A percentile compares a stretch with the other conserved stretches of the same genome.
Evolutionary conservation across 2,888 invertebrate genomes (phyloP).

Genomic region (Andrena bicolor): DNA sequence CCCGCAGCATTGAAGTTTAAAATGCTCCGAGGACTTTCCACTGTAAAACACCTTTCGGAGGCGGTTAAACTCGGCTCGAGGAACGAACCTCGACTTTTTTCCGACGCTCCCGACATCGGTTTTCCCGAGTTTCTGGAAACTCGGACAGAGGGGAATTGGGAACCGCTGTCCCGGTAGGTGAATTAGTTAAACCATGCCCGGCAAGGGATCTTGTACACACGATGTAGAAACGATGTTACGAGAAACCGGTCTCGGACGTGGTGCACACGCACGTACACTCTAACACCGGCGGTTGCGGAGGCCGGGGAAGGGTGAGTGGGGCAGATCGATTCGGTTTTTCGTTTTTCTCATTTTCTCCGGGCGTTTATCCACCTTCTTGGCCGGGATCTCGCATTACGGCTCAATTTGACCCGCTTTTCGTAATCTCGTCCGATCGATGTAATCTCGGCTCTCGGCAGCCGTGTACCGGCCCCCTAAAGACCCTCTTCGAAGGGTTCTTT

Average conservation of each 20-base stretch:
- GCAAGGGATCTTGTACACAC: conserved; percentile 77
- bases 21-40: background rate
- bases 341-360: conserved; percentile 72
- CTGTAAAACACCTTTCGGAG: background rate
- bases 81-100: background rate
- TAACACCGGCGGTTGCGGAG: background rate
- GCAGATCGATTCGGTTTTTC: conserved; percentile 50
- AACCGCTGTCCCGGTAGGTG: conserved; percentile 64
- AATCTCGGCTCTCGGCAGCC: conserved; percentile 70
- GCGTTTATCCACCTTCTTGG: conserved; percentile 67
- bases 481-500: conserved; percentile 58
- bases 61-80: too few species aligned
- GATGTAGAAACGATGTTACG: conserved; percentile 79
- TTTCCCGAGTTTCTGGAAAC: background rate
- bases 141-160: conserved; percentile 40
- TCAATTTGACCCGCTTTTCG: conserved; percentile 75
- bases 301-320: conserved; percentile 19
- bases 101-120: background rate
- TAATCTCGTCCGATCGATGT: conserved; percentile 75
- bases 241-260: conserved; percentile 78
- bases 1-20: background rate
- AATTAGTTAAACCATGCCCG: conserved; percentile 79
- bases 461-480: conserved; percentile 63
- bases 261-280: conserved; percentile 45
- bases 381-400: conserved; percentile 72